phyloP scores from a whole-genome alignment of 2,797 vertebrate genomes.

The Clamator glandarius region DNA sequence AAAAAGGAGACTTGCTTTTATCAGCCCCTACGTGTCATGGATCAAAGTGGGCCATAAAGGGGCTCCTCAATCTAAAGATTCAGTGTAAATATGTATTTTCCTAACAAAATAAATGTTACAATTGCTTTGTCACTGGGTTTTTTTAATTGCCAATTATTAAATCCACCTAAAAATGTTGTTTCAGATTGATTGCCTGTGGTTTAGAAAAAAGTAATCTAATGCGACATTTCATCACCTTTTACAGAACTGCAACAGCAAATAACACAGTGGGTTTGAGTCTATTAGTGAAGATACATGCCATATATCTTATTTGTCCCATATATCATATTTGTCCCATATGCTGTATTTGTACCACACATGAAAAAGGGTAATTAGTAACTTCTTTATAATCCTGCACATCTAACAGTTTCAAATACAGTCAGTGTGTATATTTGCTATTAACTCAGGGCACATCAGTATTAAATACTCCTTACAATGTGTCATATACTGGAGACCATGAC shows the following conservation, averaged over 20 bases:
- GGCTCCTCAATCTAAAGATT: not conserved
- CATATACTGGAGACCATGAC: not conserved
- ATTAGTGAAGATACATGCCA: not conserved
- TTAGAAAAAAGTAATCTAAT: not conserved
- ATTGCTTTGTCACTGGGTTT: not conserved
- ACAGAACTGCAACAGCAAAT: not conserved
- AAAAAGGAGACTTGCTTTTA: slow-evolving; percentile 1
- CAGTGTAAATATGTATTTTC: not conserved
- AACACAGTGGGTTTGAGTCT: not conserved
- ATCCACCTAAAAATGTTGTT: not conserved
- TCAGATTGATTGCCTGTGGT: not conserved
- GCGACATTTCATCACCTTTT: not conserved
- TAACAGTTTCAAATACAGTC: not conserved
- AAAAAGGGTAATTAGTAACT: not conserved
- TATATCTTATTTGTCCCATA: not conserved
- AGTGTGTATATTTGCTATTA: not conserved
- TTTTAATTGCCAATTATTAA: not conserved
- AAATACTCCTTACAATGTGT: not conserved
- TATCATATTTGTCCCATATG: not conserved
- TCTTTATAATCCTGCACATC: not conserved
- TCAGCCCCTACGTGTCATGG: not conserved
- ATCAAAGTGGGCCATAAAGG: not conserved
- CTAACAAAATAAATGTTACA: not conserved
- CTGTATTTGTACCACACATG: not conserved
- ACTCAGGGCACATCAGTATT: not conserved